A percentile compares a stretch with the other conserved stretches of the same genome.
Conservation (phyloP, 2,888 invertebrate genomes). For the Cryptosula pallasiana region DNA sequence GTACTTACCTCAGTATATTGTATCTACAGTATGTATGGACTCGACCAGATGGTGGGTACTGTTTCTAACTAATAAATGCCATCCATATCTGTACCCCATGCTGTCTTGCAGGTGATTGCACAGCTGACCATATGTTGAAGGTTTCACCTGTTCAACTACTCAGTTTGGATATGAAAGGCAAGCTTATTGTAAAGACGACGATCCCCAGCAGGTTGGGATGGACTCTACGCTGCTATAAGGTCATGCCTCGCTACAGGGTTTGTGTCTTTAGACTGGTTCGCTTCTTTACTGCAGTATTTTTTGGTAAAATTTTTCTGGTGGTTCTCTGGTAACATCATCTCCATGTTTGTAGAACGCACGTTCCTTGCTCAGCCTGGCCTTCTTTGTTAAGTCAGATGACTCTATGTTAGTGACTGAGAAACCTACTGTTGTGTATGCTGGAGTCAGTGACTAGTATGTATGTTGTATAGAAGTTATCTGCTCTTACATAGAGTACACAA, state of each 20-base stretch:
- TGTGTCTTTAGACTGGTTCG: constrained; percentile 2
- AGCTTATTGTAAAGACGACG: constrained; percentile 62
- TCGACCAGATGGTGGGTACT: no score
- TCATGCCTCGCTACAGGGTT: constrained; percentile 51
- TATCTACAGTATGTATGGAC: no score
- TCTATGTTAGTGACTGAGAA: background rate
- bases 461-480: no score
- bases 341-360: background rate
- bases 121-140: background rate
- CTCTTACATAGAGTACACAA: no score
- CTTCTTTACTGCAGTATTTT: no score
- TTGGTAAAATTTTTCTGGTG: no score
- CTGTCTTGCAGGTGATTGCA: background rate
- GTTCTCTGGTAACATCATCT: no score
- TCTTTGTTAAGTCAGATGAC: background rate
- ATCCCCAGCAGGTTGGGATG: constrained; percentile 57
- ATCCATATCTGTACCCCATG: no score
- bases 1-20: no score
- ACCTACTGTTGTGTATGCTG: constrained; percentile 12
- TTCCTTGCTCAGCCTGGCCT: constrained; percentile 11
- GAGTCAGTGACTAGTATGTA: background rate
- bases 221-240: constrained; percentile 65
- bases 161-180: constrained; percentile 62
- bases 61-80: no score
- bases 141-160: constrained; percentile 57